Percentiles rank a stretch among this genome's conserved stretches.
These are phyloP conservation scores for Carposina sasakii DNA, from an alignment of 1,140 invertebrate genomes.

Conservation along the genomic window DNA sequence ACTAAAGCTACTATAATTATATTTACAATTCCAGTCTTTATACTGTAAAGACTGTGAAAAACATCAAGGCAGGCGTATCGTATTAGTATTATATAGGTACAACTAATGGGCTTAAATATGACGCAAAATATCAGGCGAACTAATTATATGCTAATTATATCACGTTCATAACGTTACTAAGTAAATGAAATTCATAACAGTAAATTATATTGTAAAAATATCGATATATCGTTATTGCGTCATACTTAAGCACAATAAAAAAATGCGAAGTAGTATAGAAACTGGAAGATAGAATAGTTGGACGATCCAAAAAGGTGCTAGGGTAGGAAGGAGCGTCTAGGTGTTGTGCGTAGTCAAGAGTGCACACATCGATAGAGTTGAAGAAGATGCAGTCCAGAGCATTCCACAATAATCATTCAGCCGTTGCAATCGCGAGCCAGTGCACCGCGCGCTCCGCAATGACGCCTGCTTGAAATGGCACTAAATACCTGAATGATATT, in stretches of 20 bases:
- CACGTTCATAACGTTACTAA: too few relatives aligned
- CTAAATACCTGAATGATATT: too few relatives aligned
- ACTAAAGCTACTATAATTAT: constrained; percentile 42
- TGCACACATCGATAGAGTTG: constrained; percentile 55
- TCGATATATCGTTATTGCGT: too few relatives aligned
- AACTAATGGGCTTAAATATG: too few relatives aligned
- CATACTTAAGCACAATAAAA: too few relatives aligned
- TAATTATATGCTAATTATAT: too few relatives aligned
- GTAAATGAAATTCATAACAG: too few relatives aligned
- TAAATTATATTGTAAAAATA: too few relatives aligned
- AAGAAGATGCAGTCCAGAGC: constrained; percentile 29
- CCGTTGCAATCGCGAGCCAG: constrained; percentile 37
- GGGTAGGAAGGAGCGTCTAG: constrained; percentile 69
- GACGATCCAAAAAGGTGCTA: constrained; percentile 71
- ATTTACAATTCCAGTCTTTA: constrained; percentile 33
- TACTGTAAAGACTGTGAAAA: constrained; percentile 32
- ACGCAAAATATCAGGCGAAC: too few relatives aligned
- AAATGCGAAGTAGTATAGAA: constrained; percentile 8
- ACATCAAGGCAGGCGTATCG: too few relatives aligned
- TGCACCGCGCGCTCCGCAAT: constrained; percentile 60
- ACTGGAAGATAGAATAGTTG: constrained; percentile 41
- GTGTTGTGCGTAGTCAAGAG: constrained; percentile 57
- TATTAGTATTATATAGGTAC: too few relatives aligned
- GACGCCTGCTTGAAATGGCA: too few relatives aligned
- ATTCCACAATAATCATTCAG: constrained; percentile 67